Conservation (phyloP, 2,888 invertebrate species). For the Ptilodon capucinus region DNA sequence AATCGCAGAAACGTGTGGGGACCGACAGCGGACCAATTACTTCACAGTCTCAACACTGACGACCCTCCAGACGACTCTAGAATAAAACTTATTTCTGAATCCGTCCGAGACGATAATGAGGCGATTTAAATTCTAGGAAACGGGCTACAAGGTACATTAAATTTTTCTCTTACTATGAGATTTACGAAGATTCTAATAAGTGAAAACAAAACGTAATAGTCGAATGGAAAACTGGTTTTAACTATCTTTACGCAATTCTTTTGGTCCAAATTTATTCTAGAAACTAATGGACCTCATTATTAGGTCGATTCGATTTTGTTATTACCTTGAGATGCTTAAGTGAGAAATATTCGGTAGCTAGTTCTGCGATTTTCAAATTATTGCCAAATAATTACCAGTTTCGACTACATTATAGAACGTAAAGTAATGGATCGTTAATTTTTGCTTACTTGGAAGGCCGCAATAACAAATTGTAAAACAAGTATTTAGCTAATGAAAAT, state of each 20-base stretch:
- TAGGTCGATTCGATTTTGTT: too few species aligned
- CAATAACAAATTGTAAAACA: neutral
- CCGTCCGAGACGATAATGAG: conserved; percentile 27
- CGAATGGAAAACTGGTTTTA: too few species aligned
- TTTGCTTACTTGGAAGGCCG: neutral
- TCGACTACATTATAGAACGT: neutral
- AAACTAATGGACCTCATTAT: too few species aligned
- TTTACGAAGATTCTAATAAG: too few species aligned
- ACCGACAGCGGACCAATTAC: conserved; percentile 29
- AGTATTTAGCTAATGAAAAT: neutral
- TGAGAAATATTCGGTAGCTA: too few species aligned
- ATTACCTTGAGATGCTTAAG: neutral
- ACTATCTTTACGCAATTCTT: too few species aligned
- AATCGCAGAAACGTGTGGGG: conserved; percentile 33
- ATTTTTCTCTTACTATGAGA: too few species aligned
- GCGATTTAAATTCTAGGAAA: conserved; percentile 30
- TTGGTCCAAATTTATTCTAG: too few species aligned
- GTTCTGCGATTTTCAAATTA: neutral
- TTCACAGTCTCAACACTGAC: conserved; percentile 25
- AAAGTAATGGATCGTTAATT: neutral
- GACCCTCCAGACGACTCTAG: conserved; percentile 19
- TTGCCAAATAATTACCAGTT: neutral
- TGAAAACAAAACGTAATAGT: too few species aligned
- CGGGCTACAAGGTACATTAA: conserved; percentile 20
- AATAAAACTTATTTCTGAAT: conserved; percentile 32